Evolutionary conservation across 2,113 vertebrate genomes (phyloP).

Genomic region (Ameiurus melas): DNA sequence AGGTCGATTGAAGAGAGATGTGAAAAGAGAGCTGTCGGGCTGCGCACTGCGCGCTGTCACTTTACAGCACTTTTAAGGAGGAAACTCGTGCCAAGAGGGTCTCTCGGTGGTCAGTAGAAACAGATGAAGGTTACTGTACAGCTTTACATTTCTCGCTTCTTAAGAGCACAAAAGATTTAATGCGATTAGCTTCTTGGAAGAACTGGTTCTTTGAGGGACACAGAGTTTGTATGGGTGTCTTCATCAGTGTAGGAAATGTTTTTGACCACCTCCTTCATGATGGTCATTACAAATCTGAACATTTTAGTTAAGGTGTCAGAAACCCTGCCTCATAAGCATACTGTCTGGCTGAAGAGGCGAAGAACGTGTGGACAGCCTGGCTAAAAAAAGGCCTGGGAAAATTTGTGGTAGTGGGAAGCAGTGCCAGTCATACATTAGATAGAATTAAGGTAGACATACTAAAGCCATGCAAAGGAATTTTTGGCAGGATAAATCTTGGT

Average conservation of each 20-base stretch:
- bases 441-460: slow-evolving; percentile 50
- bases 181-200: not conserved
- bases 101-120: slow-evolving; percentile 1
- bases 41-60: not conserved
- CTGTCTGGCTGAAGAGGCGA: not conserved
- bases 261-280: not conserved
- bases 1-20: slow-evolving; percentile 27
- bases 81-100: not conserved
- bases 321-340: not conserved
- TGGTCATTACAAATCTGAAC: not conserved
- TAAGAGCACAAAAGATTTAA: slow-evolving; percentile 28
- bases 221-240: not conserved
- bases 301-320: slow-evolving; percentile 20
- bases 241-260: slow-evolving; percentile 19
- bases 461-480: slow-evolving; percentile 49
- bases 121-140: not conserved
- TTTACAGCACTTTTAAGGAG: not conserved
- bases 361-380: not conserved
- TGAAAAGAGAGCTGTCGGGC: not conserved
- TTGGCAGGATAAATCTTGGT: slow-evolving; percentile 51
- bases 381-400: slow-evolving; percentile 51
- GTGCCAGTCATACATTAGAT: slow-evolving; percentile 56
- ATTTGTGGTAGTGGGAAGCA: slow-evolving; percentile 51
- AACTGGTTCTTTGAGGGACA: not conserved
- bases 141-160: slow-evolving; percentile 2